These are phyloP conservation scores for Anthrax anthrax DNA, from an alignment of 2,888 invertebrate genomes.

Conservation along the genomic window DNA sequence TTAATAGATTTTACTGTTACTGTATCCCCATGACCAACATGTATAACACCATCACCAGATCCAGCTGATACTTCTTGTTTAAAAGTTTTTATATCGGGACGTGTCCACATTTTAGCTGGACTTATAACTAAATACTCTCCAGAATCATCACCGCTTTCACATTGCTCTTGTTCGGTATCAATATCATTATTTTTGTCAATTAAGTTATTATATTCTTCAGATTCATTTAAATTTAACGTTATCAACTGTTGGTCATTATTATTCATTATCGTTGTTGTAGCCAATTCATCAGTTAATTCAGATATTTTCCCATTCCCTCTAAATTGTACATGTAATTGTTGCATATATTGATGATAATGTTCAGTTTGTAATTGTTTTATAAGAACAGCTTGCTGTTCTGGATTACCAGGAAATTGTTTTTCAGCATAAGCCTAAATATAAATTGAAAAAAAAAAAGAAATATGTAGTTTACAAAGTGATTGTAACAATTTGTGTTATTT, in stretches of 20 bases:
- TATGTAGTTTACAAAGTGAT: no score
- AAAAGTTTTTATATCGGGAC: slow-evolving; percentile 72
- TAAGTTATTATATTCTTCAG: not conserved
- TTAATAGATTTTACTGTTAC: slow-evolving; percentile 80
- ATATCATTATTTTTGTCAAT: slow-evolving; percentile 6
- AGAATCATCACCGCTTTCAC: slow-evolving; percentile 23
- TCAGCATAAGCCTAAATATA: slow-evolving; percentile 67
- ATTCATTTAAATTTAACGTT: not conserved
- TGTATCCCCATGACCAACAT: slow-evolving; percentile 92
- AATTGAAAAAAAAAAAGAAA: slow-evolving; percentile 41
- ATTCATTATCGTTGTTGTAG: slow-evolving; percentile 4
- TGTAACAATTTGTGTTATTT: not conserved
- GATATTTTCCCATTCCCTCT: slow-evolving; percentile 14
- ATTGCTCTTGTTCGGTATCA: slow-evolving; percentile 22
- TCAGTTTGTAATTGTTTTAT: slow-evolving; percentile 94
- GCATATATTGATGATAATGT: slow-evolving; percentile 98
- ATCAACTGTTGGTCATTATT: slow-evolving; percentile 8
- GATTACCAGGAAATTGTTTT: slow-evolving; percentile 77
- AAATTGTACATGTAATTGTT: slow-evolving; percentile 54
- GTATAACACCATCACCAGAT: slow-evolving; percentile 73
- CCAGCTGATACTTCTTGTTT: slow-evolving; percentile 75
- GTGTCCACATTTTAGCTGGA: slow-evolving; percentile 92
- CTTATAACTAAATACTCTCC: slow-evolving; percentile 41
- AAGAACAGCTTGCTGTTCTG: slow-evolving; percentile 82
- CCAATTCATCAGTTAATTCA: not conserved